Conservation (phyloP, 1,140 invertebrate species). For the Temnothorax nylanderi region DNA sequence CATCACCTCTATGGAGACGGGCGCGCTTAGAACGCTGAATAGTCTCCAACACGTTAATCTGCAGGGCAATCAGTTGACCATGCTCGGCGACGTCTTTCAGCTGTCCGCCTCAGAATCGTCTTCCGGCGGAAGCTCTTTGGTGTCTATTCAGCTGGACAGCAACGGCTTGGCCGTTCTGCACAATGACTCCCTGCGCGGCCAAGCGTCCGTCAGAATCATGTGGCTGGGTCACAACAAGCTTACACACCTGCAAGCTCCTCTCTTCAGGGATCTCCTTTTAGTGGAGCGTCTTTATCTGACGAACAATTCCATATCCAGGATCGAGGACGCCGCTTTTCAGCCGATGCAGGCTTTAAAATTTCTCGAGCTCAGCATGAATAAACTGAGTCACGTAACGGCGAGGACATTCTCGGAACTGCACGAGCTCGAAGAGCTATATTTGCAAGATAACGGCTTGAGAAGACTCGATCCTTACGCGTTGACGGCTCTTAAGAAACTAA, state of each 20-base stretch:
- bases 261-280: conserved; percentile 91
- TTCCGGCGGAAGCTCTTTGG: conserved; percentile 87
- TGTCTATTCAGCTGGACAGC: conserved; percentile 93
- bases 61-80: conserved; percentile 92
- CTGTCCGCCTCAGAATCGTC: conserved; percentile 77
- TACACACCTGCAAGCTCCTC: conserved; percentile 89
- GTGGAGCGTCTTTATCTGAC: conserved; percentile 93
- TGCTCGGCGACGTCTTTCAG: conserved; percentile 93
- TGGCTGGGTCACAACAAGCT: conserved; percentile 94
- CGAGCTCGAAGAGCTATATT: conserved; percentile 89
- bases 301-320: conserved; percentile 92
- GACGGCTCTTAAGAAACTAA: conserved; percentile 87
- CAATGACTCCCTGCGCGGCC: conserved; percentile 90
- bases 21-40: conserved; percentile 92
- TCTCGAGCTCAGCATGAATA: conserved; percentile 92
- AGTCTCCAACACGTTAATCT: conserved; percentile 96
- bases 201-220: conserved; percentile 93
- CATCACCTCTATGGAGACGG: conserved; percentile 92
- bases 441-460: conserved; percentile 87
- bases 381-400: conserved; percentile 88
- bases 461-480: conserved; percentile 87
- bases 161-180: conserved; percentile 92
- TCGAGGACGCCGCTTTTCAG: conserved; percentile 92
- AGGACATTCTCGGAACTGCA: conserved; percentile 90
- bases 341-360: conserved; percentile 91